phyloP scores from a whole-genome alignment of 1,140 invertebrate genomes.

The Caenorhabditis latens region DNA sequence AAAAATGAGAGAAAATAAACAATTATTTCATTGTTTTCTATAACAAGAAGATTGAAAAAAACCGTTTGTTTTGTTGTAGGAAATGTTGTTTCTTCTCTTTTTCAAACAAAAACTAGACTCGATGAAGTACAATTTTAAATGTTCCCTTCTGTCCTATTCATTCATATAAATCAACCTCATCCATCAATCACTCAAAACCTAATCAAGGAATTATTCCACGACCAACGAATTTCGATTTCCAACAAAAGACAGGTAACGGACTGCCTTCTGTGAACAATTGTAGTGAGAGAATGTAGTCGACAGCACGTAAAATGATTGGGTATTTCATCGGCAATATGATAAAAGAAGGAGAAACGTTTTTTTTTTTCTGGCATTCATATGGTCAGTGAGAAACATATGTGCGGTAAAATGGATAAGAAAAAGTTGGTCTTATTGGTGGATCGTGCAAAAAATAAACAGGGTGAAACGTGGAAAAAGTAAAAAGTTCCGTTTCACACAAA shows the following conservation, averaged over 20 bases:
- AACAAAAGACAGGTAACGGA: constrained; percentile 10
- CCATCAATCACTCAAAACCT: constrained; percentile 30
- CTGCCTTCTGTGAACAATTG: background rate
- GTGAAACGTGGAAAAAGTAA: constrained; percentile 37
- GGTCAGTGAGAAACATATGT: background rate
- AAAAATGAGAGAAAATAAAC: too few species aligned
- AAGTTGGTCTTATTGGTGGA: background rate
- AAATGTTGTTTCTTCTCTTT: too few species aligned
- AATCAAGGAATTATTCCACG: background rate
- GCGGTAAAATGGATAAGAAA: background rate
- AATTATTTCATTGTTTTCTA: too few species aligned
- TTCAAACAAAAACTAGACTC: too few species aligned
- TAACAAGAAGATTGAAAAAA: too few species aligned
- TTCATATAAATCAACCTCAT: too few species aligned
- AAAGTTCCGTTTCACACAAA: constrained; percentile 45
- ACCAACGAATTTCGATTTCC: background rate
- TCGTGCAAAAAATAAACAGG: background rate
- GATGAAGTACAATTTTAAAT: too few species aligned
- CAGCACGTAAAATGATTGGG: constrained; percentile 36
- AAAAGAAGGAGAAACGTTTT: background rate
- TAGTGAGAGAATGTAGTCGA: constrained; percentile 32
- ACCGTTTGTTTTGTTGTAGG: too few species aligned
- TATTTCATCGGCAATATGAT: constrained; percentile 34
- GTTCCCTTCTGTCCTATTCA: too few species aligned
- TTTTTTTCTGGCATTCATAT: constrained; percentile 7